phyloP scores from a whole-genome alignment of 2,888 invertebrate genomes.

The Corythucha ciliata region DNA sequence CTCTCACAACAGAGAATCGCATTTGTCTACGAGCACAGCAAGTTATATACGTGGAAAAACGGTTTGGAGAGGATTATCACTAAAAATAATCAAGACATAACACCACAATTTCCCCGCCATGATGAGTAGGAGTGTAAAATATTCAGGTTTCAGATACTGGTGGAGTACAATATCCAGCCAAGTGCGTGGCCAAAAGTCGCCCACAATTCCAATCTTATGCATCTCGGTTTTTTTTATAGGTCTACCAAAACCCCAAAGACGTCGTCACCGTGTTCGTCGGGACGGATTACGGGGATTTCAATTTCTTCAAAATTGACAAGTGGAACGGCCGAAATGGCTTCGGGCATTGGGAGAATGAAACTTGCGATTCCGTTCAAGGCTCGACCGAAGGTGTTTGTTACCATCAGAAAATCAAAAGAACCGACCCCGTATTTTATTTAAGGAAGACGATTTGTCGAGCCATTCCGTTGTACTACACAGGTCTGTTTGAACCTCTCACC shows the following conservation, averaged over 20 bases:
- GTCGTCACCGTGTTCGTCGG: conserved; percentile 56
- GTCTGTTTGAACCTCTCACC: conserved; percentile 40
- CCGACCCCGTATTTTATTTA: conserved; percentile 53
- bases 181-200: too few relatives aligned
- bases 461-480: conserved; percentile 48
- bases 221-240: conserved; percentile 48
- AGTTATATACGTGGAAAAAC: too few relatives aligned
- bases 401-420: conserved; percentile 50
- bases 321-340: conserved; percentile 49
- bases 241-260: conserved; percentile 53
- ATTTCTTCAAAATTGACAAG: conserved; percentile 54
- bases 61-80: too few relatives aligned
- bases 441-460: conserved; percentile 58
- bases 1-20: too few relatives aligned
- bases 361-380: conserved; percentile 50
- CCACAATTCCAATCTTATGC: too few relatives aligned
- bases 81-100: too few relatives aligned
- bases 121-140: too few relatives aligned
- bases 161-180: too few relatives aligned
- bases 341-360: conserved; percentile 48
- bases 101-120: too few relatives aligned
- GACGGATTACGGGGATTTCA: conserved; percentile 46
- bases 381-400: conserved; percentile 57
- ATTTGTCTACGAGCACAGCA: too few relatives aligned
- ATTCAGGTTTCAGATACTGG: too few relatives aligned